These are phyloP conservation scores for Zosterops japonicus DNA, from an alignment of 2,113 vertebrate genomes.

Conservation along the genomic window DNA sequence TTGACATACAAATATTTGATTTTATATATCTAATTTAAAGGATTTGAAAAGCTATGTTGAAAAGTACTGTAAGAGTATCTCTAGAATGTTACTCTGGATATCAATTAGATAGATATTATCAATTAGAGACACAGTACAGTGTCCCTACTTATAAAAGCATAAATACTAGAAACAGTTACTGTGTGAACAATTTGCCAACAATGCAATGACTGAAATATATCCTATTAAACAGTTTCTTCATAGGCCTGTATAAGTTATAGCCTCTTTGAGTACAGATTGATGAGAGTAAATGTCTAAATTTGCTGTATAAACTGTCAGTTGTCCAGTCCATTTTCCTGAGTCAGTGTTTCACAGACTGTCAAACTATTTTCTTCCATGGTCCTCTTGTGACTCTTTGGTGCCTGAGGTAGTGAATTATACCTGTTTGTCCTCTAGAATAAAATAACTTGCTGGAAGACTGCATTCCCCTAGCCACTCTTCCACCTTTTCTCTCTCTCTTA, in stretches of 20 bases:
- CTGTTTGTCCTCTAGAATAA: neutral
- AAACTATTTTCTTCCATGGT: neutral
- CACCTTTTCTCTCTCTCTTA: neutral
- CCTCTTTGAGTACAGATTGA: neutral
- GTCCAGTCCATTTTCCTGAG: neutral
- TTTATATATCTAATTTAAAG: neutral
- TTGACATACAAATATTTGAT: neutral
- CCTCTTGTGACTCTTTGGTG: neutral
- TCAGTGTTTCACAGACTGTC: neutral
- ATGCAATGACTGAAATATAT: neutral
- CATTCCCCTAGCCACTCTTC: neutral
- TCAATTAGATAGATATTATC: neutral
- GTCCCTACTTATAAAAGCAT: neutral
- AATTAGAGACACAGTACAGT: neutral
- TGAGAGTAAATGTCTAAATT: neutral
- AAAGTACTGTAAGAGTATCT: neutral
- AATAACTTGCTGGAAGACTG: neutral
- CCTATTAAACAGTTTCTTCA: neutral
- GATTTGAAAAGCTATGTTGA: neutral
- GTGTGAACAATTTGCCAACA: neutral
- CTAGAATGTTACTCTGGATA: neutral
- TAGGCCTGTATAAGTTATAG: neutral
- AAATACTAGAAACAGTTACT: neutral
- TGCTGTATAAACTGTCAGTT: neutral
- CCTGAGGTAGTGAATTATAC: neutral